Conservation (phyloP, 2,113 vertebrate species). For the Callorhinus ursinus region DNA sequence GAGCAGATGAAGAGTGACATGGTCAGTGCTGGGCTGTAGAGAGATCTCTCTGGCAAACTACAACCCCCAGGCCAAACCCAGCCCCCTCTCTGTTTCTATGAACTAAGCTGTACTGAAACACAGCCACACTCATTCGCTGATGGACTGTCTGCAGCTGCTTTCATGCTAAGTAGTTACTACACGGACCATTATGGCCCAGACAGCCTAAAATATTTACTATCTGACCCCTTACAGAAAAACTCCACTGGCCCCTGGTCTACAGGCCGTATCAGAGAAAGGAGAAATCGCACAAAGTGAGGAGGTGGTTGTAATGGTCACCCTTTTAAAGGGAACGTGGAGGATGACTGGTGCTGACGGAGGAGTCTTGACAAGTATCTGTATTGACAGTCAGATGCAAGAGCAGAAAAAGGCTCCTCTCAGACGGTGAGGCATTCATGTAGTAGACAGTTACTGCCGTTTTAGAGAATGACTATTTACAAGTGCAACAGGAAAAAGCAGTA, state of each 20-base stretch:
- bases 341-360: neutral
- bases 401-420: neutral
- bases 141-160: neutral
- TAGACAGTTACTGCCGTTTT: neutral
- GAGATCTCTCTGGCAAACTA: neutral
- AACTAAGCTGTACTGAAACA: neutral
- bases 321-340: neutral
- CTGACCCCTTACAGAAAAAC: neutral
- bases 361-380: neutral
- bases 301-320: neutral
- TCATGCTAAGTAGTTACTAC: neutral
- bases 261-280: neutral
- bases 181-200: rapidly evolving
- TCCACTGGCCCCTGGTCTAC: neutral
- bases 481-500: neutral
- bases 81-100: neutral
- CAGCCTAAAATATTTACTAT: neutral
- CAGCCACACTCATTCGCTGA: neutral
- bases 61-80: neutral
- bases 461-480: neutral
- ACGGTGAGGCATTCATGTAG: neutral
- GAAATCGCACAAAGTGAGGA: neutral
- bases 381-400: neutral
- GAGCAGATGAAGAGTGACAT: rapidly evolving
- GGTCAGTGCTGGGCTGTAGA: rapidly evolving